phyloP scores from a whole-genome alignment of 2,888 invertebrate species.

The Clivina fossor region DNA sequence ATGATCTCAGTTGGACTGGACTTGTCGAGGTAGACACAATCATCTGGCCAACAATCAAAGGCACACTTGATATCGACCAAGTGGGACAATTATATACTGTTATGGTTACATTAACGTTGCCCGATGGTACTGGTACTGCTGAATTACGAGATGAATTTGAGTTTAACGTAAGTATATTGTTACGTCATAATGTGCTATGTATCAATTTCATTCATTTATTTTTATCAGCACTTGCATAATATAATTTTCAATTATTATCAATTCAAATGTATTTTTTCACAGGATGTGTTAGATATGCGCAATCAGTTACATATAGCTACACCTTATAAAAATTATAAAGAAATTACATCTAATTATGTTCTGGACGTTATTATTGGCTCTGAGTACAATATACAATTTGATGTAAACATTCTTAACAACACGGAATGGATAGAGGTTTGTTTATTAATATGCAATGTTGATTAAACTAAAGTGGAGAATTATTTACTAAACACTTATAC shows the following conservation, averaged over 20 bases:
- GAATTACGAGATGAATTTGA: slow-evolving; percentile 60
- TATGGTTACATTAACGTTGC: slow-evolving; percentile 56
- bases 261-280: slow-evolving; percentile 38
- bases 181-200: slow-evolving; percentile 34
- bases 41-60: slow-evolving; percentile 61
- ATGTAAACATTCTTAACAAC: slow-evolving; percentile 54
- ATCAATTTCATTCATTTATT: slow-evolving; percentile 17
- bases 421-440: slow-evolving; percentile 53
- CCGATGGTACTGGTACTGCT: slow-evolving; percentile 59
- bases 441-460: too few species aligned
- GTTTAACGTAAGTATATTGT: slow-evolving; percentile 53
- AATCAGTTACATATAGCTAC: slow-evolving; percentile 61
- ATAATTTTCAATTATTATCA: too few species aligned
- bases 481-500: slow-evolving; percentile 13
- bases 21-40: slow-evolving; percentile 60
- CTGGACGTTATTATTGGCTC: slow-evolving; percentile 54
- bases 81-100: slow-evolving; percentile 55
- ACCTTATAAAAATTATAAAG: slow-evolving; percentile 56
- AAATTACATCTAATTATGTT: slow-evolving; percentile 56
- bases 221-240: slow-evolving; percentile 13
- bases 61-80: slow-evolving; percentile 59
- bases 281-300: slow-evolving; percentile 56
- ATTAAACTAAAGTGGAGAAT: too few species aligned
- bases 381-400: slow-evolving; percentile 55
- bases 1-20: slow-evolving; percentile 59